A percentile compares a stretch with the other conserved stretches of the same genome.
phyloP scores from a whole-genome alignment of 2,113 vertebrate genomes.

The Mugil cephalus region DNA sequence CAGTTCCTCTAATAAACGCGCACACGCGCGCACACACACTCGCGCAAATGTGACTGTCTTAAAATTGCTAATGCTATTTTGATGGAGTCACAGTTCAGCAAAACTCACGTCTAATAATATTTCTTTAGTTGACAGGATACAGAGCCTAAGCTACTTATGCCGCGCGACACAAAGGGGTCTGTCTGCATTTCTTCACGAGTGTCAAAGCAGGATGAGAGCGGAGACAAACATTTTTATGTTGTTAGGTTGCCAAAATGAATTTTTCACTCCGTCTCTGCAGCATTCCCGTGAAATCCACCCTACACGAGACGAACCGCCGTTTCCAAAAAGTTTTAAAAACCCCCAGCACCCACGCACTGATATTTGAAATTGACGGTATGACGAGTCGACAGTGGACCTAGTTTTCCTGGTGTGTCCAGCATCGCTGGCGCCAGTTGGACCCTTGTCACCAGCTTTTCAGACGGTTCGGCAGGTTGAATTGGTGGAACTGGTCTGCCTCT shows the following conservation, averaged over 20 bases:
- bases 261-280: neutral
- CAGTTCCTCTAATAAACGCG: neutral
- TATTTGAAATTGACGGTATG: too few species aligned
- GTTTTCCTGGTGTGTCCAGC: too few species aligned
- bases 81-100: constrained; percentile 61
- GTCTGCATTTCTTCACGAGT: neutral
- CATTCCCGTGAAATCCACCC: neutral
- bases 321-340: neutral
- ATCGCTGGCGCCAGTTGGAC: too few species aligned
- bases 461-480: too few species aligned
- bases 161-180: constrained; percentile 21
- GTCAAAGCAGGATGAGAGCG: constrained; percentile 22
- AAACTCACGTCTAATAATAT: constrained; percentile 65
- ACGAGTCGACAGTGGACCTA: too few species aligned
- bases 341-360: too few species aligned
- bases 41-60: neutral
- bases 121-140: constrained; percentile 49
- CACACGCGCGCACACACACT: constrained; percentile 4
- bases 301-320: neutral
- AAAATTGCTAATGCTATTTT: constrained; percentile 40
- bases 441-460: too few species aligned
- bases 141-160: constrained; percentile 16
- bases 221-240: constrained; percentile 10
- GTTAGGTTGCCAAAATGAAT: constrained; percentile 21
- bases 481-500: too few species aligned